Evolutionary conservation across 2,113 vertebrate genomes (phyloP), one percentile per base, ranked within the genome.

Genomic region (Arothron firmamentum): DNA sequence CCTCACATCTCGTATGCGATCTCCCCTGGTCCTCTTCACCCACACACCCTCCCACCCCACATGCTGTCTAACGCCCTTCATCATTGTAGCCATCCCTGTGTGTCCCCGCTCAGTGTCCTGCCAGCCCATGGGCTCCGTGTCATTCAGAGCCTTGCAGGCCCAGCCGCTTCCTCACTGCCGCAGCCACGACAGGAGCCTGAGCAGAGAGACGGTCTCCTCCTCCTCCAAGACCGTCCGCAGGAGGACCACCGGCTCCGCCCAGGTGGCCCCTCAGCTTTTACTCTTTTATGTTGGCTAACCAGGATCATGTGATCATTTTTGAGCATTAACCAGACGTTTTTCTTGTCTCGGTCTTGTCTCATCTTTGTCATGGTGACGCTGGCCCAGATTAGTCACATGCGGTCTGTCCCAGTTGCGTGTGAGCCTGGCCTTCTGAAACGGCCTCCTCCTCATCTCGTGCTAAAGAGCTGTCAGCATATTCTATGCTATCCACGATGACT

Each of bases 81-180:
- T 86, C 67, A 86, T 77, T 64, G 80, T 93, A 99, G 96, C 95
- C 91, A 93, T 94, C 89, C 96, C 93, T 93, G 86, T 98, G 92
- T 99, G 96, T 98, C 96, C 96, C 90, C 96, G 95, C 94, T 98
- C 96, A 97, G 96, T 94, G 69, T 98, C 96, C 91, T 98, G 93
- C 93, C 96, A 95, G 87, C 94, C 94, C 83, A 91, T 92, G 93
- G 93, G 91, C 75, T 88, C 91, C 87, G 88, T 92, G 87, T 92
- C 94, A 87, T 94, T 92, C 92, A 99, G 93, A 93, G 75, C 90
- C 76, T 73, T 91, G 85, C 93, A 77, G 87, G 90, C 90, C 70
- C 95, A 74, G 64, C 82, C 77, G 0, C 74, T 92, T 18, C 92
- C 92, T 20, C 83, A 80, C 77, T 87, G 88, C 82, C 96, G 92